phyloP scores from a whole-genome alignment of 1,140 invertebrate species.

The Spodoptera litura region DNA sequence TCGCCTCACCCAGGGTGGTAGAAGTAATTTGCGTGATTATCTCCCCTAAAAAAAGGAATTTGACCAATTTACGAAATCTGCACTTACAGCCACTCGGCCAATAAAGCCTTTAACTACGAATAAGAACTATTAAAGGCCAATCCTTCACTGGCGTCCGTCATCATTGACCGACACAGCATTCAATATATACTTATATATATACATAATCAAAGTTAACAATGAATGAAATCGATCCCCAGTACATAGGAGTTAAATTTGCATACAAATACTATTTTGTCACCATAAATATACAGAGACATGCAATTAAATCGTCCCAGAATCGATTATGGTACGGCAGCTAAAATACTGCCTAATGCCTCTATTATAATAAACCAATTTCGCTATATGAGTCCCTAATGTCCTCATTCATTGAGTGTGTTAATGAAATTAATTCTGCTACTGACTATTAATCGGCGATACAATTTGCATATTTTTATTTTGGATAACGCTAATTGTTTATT shows the following conservation, averaged over 20 bases:
- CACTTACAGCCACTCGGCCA: too few relatives aligned
- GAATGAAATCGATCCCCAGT: too few relatives aligned
- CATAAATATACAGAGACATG: background rate
- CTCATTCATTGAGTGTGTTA: background rate
- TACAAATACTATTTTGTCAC: background rate
- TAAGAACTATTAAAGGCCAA: too few relatives aligned
- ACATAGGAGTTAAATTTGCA: background rate
- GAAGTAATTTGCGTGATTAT: too few relatives aligned
- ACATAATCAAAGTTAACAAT: too few relatives aligned
- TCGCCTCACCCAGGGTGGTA: too few relatives aligned
- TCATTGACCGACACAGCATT: too few relatives aligned
- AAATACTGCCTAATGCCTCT: slow-evolving; percentile 5
- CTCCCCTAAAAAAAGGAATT: too few relatives aligned
- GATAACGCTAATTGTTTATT: background rate
- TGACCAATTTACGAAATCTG: too few relatives aligned
- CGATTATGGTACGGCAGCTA: background rate
- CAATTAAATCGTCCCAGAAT: background rate
- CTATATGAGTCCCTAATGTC: background rate
- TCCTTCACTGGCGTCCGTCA: too few relatives aligned
- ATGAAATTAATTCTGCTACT: background rate
- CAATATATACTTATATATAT: too few relatives aligned
- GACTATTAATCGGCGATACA: background rate
- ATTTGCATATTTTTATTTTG: background rate
- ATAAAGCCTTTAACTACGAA: too few relatives aligned
- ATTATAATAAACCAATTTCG: background rate